Evolutionary conservation across 2,888 invertebrate species (phyloP).

Genomic region (Lycia hirtaria): DNA sequence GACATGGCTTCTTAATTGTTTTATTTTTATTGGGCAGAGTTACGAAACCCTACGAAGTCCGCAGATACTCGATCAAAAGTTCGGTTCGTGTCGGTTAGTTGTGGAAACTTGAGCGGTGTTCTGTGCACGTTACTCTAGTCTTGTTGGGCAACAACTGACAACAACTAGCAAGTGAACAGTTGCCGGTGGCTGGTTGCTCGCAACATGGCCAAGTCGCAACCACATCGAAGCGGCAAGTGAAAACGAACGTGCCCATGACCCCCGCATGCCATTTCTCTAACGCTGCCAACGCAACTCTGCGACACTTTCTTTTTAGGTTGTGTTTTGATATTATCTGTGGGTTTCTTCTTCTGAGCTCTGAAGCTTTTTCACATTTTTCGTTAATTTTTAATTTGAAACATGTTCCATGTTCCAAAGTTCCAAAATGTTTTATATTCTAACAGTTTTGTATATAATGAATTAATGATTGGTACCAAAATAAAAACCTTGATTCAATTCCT

Average conservation of each 20-base stretch:
- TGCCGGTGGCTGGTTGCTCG: constrained; percentile 34
- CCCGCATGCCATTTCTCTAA: constrained; percentile 58
- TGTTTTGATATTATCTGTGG: constrained; percentile 9
- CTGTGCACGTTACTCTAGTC: constrained; percentile 31
- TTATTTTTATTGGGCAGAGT: constrained; percentile 33
- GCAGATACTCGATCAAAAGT: constrained; percentile 47
- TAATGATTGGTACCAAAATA: no score
- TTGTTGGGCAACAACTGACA: constrained; percentile 39
- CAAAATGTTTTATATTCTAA: not conserved
- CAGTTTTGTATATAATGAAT: not conserved
- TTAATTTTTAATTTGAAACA: not conserved
- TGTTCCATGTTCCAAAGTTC: no score
- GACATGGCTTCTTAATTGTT: not conserved
- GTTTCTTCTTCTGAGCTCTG: not conserved
- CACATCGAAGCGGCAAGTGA: constrained; percentile 54
- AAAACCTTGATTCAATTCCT: no score
- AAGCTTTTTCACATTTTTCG: not conserved
- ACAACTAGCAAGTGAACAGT: constrained; percentile 41
- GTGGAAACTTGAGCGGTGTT: constrained; percentile 40
- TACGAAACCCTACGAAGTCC: constrained; percentile 58
- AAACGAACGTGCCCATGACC: constrained; percentile 58
- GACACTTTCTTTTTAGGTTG: constrained; percentile 43
- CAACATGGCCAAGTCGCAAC: constrained; percentile 41
- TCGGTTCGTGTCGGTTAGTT: constrained; percentile 38
- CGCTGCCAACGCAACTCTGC: no score